These are phyloP conservation scores for Rhabditophanes sp. DNA, from an alignment of 2,888 invertebrate species.

Conservation along the genomic window DNA sequence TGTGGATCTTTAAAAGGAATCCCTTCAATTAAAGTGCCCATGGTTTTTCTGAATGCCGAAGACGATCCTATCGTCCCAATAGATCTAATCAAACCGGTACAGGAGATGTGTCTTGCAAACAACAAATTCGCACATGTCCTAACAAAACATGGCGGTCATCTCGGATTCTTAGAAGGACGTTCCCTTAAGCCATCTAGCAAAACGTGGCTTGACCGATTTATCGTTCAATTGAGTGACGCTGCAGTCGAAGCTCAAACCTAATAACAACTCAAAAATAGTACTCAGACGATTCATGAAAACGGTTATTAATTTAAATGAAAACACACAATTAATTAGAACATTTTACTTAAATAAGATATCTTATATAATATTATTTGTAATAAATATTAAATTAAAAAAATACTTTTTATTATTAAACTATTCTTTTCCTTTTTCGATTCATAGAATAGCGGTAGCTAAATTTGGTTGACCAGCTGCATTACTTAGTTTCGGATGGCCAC, in stretches of 20 bases:
- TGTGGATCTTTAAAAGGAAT: conserved; percentile 50
- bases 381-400: no score
- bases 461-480: no score
- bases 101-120: conserved; percentile 13
- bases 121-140: conserved; percentile 56
- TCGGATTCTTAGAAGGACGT: conserved; percentile 79
- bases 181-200: conserved; percentile 67
- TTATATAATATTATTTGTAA: no score
- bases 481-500: no score
- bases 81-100: conserved; percentile 56
- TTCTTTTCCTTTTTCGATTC: no score
- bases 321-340: no score
- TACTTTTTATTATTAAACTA: no score
- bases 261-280: no score
- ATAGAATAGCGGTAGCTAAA: no score
- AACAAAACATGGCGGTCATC: conserved; percentile 76
- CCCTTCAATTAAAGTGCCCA: conserved; percentile 54
- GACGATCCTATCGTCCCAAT: conserved; percentile 83
- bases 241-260: conserved; percentile 4
- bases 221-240: conserved; percentile 13
- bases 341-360: no score
- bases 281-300: no score
- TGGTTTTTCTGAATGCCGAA: conserved; percentile 73
- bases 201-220: conserved; percentile 71
- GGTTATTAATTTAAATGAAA: no score